Base-by-base conservation (phyloP, 30 jellyfish, hydroid and myxozoan genomes). In the Mastigias papua region DNA sequence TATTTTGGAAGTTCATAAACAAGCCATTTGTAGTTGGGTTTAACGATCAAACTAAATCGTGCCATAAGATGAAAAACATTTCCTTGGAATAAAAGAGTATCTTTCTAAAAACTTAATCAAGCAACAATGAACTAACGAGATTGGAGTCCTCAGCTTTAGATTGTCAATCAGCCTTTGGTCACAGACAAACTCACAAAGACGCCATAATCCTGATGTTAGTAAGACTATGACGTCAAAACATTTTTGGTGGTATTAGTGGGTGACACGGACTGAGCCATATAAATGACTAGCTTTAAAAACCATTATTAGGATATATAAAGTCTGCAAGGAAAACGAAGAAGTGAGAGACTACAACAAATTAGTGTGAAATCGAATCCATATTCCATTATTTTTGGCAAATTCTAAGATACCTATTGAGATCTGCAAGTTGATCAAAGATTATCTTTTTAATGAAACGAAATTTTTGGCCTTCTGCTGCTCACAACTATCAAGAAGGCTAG, bases 211-310 rank as follows among this genome's bases (percentile, higher is more conserved):
- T 63, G 74, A 27, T 19, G 20, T 63, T 25, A 26, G 74, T 4
- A 20, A 63, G n/a, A 6, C 26, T 23, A 63, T 63, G 74, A 63
- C 74, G 74, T 63, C 74, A 63, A 63, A 22, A 63, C 74, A 63
- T 63, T 63, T 25, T 63, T 63, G 74, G n/a, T 63, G 46, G 74
- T 27, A 63, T 63, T 63, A 22, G 74, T 63, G 74, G 74, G 37
- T 25, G 23, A 26, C 37, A 63, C 35, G 1, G 74, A 27, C 42
- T 63, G 42, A 25, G 37, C 74, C 74, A 27, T 42, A 63, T 4
- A 63, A 63, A 63, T 63, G 5, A 63, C 46, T 63, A 63, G 74
- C 35, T 63, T 63, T 11, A 63, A 19, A 27, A n/a, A 2, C 42
- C 19, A 63, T 63, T 63, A 27, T n/a, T 5, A 63, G 20, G 74